Conservation (phyloP, 2,888 invertebrate genomes). For the Cecidostiba fungosa region DNA sequence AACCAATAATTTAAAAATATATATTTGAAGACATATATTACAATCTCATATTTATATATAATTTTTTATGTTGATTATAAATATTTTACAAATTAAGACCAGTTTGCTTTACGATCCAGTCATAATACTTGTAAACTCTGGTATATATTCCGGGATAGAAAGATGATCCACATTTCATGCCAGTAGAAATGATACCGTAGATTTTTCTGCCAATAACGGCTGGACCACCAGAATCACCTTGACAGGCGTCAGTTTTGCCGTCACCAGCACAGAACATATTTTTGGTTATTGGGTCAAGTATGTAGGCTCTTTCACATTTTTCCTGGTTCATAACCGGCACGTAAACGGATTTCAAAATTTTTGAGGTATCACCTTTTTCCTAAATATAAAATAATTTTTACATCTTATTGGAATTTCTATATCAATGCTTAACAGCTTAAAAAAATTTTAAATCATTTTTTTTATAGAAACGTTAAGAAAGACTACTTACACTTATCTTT, state of each 20-base stretch:
- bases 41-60: neutral
- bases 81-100: neutral
- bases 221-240: conserved; percentile 57
- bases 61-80: neutral
- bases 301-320: conserved; percentile 40
- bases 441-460: too few relatives aligned
- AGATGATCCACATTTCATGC: conserved; percentile 38
- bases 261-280: conserved; percentile 51
- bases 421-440: neutral
- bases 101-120: conserved; percentile 44
- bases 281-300: conserved; percentile 5
- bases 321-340: conserved; percentile 29
- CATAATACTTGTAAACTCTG: conserved; percentile 39
- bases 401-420: neutral
- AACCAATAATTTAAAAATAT: too few relatives aligned
- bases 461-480: neutral
- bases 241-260: conserved; percentile 33
- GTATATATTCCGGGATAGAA: conserved; percentile 49
- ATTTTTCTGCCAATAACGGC: conserved; percentile 45
- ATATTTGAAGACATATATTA: neutral
- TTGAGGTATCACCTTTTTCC: conserved; percentile 21
- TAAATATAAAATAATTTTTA: neutral
- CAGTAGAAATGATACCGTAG: conserved; percentile 46
- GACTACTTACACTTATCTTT: conserved; percentile 34
- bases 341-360: conserved; percentile 28